A percentile compares a stretch with the other conserved stretches of the same genome.
phyloP scores from a whole-genome alignment of 2,797 vertebrate genomes.

The Mareca strepera region DNA sequence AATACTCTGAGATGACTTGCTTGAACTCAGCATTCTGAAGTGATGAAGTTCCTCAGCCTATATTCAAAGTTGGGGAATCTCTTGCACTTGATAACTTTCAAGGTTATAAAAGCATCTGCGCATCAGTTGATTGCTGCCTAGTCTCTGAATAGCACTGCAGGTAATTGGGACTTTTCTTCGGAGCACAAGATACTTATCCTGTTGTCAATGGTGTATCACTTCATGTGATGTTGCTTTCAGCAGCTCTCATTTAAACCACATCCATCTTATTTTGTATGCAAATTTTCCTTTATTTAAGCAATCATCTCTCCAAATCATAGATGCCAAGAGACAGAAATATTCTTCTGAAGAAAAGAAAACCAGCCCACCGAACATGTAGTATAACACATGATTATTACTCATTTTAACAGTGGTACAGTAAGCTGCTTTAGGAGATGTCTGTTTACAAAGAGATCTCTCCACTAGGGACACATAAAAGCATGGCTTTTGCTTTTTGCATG shows the following conservation, averaged over 20 bases:
- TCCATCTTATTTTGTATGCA: constrained; percentile 44
- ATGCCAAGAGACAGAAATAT: constrained; percentile 51
- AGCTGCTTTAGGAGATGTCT: neutral
- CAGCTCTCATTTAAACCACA: constrained; percentile 6
- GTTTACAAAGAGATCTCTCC: constrained; percentile 5
- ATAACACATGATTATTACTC: constrained; percentile 67
- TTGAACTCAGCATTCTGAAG: neutral
- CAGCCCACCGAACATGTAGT: constrained; percentile 48
- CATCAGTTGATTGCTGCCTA: neutral
- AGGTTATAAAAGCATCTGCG: neutral
- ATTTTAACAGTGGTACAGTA: constrained; percentile 18
- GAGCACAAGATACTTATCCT: neutral
- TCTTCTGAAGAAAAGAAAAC: constrained; percentile 49
- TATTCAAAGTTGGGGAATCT: neutral
- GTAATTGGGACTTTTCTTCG: neutral
- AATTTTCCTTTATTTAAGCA: constrained; percentile 40
- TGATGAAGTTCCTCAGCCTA: neutral
- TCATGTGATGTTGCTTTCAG: constrained; percentile 53
- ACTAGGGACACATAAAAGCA: neutral
- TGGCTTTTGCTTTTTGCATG: neutral
- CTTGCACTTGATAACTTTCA: neutral
- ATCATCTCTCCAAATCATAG: constrained; percentile 28
- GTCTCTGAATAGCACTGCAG: neutral
- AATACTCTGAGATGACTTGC: neutral
- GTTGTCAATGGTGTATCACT: neutral